phyloP scores from a whole-genome alignment of 2,797 vertebrate genomes.

The Anomalospiza imberbis region DNA sequence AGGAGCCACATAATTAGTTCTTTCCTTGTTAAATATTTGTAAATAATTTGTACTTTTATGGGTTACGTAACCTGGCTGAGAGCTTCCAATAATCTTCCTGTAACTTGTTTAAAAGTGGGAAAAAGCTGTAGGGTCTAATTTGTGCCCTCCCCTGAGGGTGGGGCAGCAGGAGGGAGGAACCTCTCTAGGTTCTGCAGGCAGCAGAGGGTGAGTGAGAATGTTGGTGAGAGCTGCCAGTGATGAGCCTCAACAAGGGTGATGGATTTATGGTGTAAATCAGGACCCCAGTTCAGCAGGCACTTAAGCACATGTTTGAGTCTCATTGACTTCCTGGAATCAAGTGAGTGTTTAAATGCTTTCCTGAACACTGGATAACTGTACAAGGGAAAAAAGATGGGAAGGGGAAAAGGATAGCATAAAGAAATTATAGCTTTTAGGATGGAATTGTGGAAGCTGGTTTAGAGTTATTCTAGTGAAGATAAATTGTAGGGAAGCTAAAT shows the following conservation, averaged over 20 bases:
- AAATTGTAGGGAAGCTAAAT: background rate
- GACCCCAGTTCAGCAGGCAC: conserved; percentile 14
- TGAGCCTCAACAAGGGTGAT: background rate
- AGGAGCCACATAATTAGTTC: conserved; percentile 77
- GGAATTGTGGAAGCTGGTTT: background rate
- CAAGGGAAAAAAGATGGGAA: background rate
- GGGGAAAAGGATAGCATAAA: background rate
- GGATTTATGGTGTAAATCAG: conserved; percentile 3
- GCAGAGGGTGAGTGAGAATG: background rate
- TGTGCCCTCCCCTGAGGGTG: background rate
- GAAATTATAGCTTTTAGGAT: background rate
- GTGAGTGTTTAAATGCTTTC: background rate
- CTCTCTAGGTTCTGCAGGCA: background rate
- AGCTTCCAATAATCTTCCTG: conserved; percentile 64
- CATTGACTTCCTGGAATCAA: background rate
- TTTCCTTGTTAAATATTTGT: conserved; percentile 79
- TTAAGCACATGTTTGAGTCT: conserved; percentile 9
- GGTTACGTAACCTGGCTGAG: conserved; percentile 68
- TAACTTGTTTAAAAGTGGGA: conserved; percentile 55
- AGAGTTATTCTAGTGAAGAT: background rate
- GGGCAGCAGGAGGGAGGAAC: background rate
- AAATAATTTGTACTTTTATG: conserved; percentile 73
- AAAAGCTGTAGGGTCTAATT: background rate
- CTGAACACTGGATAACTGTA: background rate
- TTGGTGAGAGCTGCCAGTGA: background rate